These are phyloP conservation scores for Caenorhabditis sp. DNA, from an alignment of 2,888 invertebrate species.

Conservation along the genomic window DNA sequence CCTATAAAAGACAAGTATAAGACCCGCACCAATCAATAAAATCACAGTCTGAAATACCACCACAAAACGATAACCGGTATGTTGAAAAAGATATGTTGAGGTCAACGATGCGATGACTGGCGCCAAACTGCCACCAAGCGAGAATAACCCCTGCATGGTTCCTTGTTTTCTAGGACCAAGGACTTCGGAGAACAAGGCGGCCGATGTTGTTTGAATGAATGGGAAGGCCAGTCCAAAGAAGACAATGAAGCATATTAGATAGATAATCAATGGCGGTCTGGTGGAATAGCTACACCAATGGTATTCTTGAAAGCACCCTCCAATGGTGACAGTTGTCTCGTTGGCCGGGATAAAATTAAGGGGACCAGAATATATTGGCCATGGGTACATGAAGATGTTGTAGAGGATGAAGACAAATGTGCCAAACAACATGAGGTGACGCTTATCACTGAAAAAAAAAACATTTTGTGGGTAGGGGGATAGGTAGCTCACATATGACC, in stretches of 20 bases:
- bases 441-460: slow-evolving; percentile 47
- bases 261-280: slow-evolving; percentile 19
- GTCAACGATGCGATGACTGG: slow-evolving; percentile 27
- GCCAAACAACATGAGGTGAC: slow-evolving; percentile 47
- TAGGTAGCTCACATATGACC: slow-evolving; percentile 42
- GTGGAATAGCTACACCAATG: slow-evolving; percentile 28
- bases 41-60: slow-evolving; percentile 17
- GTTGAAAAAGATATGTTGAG: slow-evolving; percentile 21
- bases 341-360: slow-evolving; percentile 37
- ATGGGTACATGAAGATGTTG: slow-evolving; percentile 42
- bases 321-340: slow-evolving; percentile 22
- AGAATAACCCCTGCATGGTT: slow-evolving; percentile 39
- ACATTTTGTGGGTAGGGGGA: no score
- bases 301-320: slow-evolving; percentile 31
- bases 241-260: slow-evolving; percentile 26
- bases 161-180: slow-evolving; percentile 42
- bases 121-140: slow-evolving; percentile 29
- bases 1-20: slow-evolving; percentile 17
- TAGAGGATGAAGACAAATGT: slow-evolving; percentile 40
- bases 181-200: slow-evolving; percentile 33
- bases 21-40: slow-evolving; percentile 13
- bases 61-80: slow-evolving; percentile 29
- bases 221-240: slow-evolving; percentile 33
- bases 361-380: slow-evolving; percentile 48
- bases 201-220: slow-evolving; percentile 23